A percentile compares a stretch with the other conserved stretches of the same genome.
phyloP scores from a whole-genome alignment of 2,113 vertebrate genomes.

The Eretmodus cyanostictus region DNA sequence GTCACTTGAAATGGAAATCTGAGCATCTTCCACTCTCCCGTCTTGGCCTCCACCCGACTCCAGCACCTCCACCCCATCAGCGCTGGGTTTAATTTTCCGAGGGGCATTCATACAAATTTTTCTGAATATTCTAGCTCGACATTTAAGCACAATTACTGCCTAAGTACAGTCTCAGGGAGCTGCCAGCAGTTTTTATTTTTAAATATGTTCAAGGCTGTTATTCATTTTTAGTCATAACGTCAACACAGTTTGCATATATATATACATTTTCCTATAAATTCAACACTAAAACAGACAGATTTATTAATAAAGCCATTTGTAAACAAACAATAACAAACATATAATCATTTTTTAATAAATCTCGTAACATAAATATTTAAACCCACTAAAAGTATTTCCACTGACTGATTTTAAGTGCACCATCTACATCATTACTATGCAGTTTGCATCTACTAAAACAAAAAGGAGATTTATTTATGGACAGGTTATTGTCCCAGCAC shows the following conservation, averaged over 20 bases:
- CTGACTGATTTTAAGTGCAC: background rate
- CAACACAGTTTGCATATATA: background rate
- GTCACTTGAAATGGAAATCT: background rate
- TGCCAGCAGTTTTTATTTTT: background rate
- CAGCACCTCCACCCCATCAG: background rate
- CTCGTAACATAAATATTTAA: background rate
- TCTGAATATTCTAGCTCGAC: background rate
- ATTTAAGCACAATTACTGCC: background rate
- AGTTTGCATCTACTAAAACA: conserved; percentile 13
- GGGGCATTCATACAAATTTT: background rate
- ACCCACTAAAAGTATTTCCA: background rate
- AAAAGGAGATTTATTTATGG: conserved; percentile 58
- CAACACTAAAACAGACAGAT: background rate
- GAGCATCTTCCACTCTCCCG: background rate
- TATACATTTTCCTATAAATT: background rate
- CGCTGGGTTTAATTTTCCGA: background rate
- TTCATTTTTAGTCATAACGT: background rate
- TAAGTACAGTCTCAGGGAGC: background rate
- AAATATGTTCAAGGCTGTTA: background rate
- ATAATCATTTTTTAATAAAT: background rate
- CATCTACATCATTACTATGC: conserved; percentile 15
- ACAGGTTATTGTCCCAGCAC: conserved; percentile 42
- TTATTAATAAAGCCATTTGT: background rate
- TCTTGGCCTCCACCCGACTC: background rate
- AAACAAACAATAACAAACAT: background rate